phyloP scores from a whole-genome alignment of 2,797 vertebrate genomes.

The Myotis daubentonii region DNA sequence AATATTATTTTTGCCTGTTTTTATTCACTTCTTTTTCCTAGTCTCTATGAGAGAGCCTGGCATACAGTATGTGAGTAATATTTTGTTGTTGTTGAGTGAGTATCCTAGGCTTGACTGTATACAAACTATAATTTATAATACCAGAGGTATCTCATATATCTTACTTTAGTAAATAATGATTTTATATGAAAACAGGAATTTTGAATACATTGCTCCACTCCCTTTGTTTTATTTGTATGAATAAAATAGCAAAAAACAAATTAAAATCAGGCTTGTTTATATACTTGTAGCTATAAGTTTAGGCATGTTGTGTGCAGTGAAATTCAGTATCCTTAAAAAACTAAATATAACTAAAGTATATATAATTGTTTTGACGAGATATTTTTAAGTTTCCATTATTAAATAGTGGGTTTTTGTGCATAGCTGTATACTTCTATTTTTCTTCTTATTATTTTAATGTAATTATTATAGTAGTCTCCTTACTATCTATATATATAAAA shows the following conservation, averaged over 20 bases:
- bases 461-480: background rate
- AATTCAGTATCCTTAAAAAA: background rate
- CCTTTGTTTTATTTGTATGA: background rate
- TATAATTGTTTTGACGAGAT: background rate
- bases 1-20: background rate
- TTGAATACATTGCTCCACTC: background rate
- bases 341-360: background rate
- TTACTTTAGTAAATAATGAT: background rate
- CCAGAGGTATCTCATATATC: background rate
- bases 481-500: background rate
- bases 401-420: background rate
- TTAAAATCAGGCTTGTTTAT: background rate
- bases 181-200: background rate
- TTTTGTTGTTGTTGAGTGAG: background rate
- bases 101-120: background rate
- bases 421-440: background rate
- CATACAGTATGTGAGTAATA: no score
- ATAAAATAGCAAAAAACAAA: background rate
- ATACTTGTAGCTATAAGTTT: background rate
- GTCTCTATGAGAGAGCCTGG: background rate
- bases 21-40: background rate
- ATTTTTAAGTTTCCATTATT: background rate
- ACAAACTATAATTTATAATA: background rate
- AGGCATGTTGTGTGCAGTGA: background rate
- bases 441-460: background rate